Evolutionary conservation across 2,113 vertebrate genomes (phyloP).

Genomic region (Brachirus orientalis): DNA sequence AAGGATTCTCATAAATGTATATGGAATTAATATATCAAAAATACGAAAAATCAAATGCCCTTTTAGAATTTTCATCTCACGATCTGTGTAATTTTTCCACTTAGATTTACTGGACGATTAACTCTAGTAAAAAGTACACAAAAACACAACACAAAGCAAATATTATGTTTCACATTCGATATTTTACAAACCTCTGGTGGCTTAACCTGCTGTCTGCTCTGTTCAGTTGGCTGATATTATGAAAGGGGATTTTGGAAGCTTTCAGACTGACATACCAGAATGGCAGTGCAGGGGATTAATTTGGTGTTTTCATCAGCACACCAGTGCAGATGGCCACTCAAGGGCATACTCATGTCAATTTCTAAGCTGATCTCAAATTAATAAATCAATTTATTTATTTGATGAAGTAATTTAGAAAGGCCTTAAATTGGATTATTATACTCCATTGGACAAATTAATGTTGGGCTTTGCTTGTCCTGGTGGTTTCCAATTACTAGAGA

Average conservation of each 20-base stretch:
- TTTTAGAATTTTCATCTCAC: too few relatives aligned
- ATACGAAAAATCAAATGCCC: too few relatives aligned
- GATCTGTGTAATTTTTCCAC: too few relatives aligned
- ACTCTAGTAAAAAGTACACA: background rate
- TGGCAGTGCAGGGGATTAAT: constrained; percentile 46
- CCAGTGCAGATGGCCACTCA: constrained; percentile 12
- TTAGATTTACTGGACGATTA: background rate
- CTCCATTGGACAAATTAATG: background rate
- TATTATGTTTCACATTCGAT: constrained; percentile 2
- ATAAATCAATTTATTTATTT: too few relatives aligned
- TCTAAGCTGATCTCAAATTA: constrained; percentile 7
- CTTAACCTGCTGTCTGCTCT: constrained; percentile 11
- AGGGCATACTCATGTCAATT: background rate
- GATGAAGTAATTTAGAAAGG: background rate
- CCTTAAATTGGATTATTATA: background rate
- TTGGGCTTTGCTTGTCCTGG: too few relatives aligned
- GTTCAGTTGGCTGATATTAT: constrained; percentile 20
- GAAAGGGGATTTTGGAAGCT: constrained; percentile 48
- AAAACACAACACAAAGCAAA: background rate
- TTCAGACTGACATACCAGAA: constrained; percentile 23
- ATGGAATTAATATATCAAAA: too few relatives aligned
- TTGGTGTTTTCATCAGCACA: constrained; percentile 32
- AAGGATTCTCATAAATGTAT: too few relatives aligned
- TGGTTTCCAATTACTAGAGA: too few relatives aligned
- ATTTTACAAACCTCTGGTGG: background rate